Base-by-base conservation (phyloP, 2,797 vertebrate genomes). In the Paguma larvata region DNA sequence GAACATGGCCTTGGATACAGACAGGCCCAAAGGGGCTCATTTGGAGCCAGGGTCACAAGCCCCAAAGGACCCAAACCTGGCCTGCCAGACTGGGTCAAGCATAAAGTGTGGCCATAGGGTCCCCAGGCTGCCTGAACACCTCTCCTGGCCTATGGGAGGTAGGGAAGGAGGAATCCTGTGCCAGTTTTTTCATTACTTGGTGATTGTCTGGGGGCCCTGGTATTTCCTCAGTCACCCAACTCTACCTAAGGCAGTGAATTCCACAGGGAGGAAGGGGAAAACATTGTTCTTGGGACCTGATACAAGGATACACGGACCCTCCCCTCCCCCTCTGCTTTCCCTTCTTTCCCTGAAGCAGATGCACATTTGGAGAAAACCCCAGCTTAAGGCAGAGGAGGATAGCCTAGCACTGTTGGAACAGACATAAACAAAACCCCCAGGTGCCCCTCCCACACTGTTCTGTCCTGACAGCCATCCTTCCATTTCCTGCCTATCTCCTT, bases 351-450 rank as follows among this genome's bases (percentile, higher is more conserved):
- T 92, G 34, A 59, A 89, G 87, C 91, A 86, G 96, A 93, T 96
- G 97, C 96, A 98, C 97, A 98, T 97, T 98, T 98, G 97, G 98
- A 97, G 8, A 97, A 98, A 98, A 93, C 80, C 98, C 97, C 96
- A 95, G 97, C 97, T 97, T 89, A 90, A 95, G 92, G 94, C 96
- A 90, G 80, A 78, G 84, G 63, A 92, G 91, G 95, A 88, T 94
- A 95, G 97, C 94, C 88, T 63, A 95, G 90, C 89, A 97, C 95
- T 87, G 95, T 80, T 97, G 96, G 68, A 97, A 80, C 83, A 88
- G 88, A 84, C 88, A 97, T 97, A 97, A 98, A 98, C 98, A 96
- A 98, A 86, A 84, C 46, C 38, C 73, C 48, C 85, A 94, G 86
- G 68, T 91, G 65, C 85, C 67, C 72, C 83, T 95, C 95, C 97